These are phyloP conservation scores for Gibbula magus DNA, from an alignment of 2,888 invertebrate genomes.

Conservation along the genomic window DNA sequence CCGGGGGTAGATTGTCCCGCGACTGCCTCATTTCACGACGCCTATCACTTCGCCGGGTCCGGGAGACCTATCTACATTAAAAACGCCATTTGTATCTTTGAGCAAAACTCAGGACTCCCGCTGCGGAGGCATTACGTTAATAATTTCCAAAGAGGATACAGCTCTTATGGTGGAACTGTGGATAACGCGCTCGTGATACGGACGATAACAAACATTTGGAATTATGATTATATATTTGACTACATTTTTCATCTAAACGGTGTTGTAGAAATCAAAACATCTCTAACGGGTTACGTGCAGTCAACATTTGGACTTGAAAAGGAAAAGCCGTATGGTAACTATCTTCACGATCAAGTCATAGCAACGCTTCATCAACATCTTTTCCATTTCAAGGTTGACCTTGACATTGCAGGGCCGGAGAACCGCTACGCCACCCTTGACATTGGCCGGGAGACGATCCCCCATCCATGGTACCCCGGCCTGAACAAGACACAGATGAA, in stretches of 20 bases:
- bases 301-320: constrained; percentile 54
- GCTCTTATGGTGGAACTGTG: constrained; percentile 55
- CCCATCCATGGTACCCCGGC: constrained; percentile 49
- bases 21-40: constrained; percentile 61
- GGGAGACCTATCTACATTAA: constrained; percentile 44
- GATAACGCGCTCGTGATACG: constrained; percentile 63
- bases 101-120: constrained; percentile 61
- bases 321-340: constrained; percentile 57
- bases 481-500: constrained; percentile 52
- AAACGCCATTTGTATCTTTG: constrained; percentile 68
- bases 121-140: constrained; percentile 63
- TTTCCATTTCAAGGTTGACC: constrained; percentile 68
- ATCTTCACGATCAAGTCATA: constrained; percentile 52
- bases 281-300: constrained; percentile 66
- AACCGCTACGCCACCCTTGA: constrained; percentile 62
- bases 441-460: constrained; percentile 46
- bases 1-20: constrained; percentile 70
- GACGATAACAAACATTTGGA: constrained; percentile 61
- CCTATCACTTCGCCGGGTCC: constrained; percentile 54
- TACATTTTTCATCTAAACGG: constrained; percentile 69
- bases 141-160: constrained; percentile 44
- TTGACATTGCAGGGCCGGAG: constrained; percentile 60
- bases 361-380: constrained; percentile 65
- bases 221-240: constrained; percentile 69
- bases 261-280: constrained; percentile 58